Percentiles rank a stretch among this genome's conserved stretches.
Conservation (phyloP, 2,797 vertebrate genomes). For the Catamblyrhynchus diadema region DNA sequence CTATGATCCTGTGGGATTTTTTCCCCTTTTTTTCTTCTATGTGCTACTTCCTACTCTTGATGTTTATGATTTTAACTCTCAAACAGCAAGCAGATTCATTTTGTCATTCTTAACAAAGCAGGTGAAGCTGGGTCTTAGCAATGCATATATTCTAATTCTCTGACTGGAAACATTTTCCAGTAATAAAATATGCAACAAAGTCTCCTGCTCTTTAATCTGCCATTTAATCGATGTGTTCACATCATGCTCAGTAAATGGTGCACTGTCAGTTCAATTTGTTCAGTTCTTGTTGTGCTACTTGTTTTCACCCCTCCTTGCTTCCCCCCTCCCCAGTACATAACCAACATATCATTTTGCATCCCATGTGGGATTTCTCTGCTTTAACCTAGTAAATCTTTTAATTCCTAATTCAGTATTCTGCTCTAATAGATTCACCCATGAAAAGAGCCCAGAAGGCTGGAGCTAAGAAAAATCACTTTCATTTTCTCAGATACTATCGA, state of each 20-base stretch:
- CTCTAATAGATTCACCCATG: not conserved
- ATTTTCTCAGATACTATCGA: constrained; percentile 23
- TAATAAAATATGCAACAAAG: not conserved
- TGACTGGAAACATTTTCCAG: not conserved
- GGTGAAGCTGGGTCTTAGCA: not conserved
- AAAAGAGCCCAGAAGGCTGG: not conserved
- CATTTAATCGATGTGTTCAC: not conserved
- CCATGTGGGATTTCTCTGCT: not conserved
- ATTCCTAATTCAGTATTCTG: constrained; percentile 48
- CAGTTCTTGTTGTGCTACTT: not conserved
- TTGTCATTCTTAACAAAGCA: not conserved
- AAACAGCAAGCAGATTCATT: not conserved
- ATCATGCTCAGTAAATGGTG: not conserved
- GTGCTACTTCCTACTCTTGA: not conserved
- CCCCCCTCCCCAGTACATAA: not conserved
- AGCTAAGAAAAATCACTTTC: constrained; percentile 44
- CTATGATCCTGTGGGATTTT: fast-evolving
- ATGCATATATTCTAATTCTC: not conserved
- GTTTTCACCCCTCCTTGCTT: not conserved
- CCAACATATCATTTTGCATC: not conserved
- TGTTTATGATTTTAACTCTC: not conserved
- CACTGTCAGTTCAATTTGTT: not conserved
- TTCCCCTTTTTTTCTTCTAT: fast-evolving
- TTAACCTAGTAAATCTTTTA: constrained; percentile 41
- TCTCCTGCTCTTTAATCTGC: not conserved